Percentiles rank a stretch among this genome's conserved stretches.
These are phyloP conservation scores for Orestias chungarensis DNA, from an alignment of 2,797 vertebrate species.

Conservation along the genomic window DNA sequence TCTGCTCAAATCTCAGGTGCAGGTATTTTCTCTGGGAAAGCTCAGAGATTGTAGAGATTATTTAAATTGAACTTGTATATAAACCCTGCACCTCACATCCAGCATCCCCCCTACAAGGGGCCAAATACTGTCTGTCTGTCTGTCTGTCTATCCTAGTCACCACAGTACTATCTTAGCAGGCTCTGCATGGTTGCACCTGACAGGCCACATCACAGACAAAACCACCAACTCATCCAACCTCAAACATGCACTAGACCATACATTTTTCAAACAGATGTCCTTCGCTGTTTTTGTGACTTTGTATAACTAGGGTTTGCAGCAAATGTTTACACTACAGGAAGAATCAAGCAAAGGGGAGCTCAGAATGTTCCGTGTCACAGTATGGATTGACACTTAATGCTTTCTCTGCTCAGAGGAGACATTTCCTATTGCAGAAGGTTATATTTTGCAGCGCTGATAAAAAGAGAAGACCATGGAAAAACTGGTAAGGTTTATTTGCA, in stretches of 20 bases:
- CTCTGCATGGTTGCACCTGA: constrained; percentile 57
- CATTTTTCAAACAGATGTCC: constrained; percentile 14
- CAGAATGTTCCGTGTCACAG: background rate
- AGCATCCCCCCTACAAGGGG: constrained; percentile 13
- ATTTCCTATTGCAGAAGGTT: background rate
- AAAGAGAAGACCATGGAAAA: background rate
- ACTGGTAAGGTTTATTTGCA: background rate
- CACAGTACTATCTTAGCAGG: constrained; percentile 41
- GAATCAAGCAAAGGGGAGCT: background rate
- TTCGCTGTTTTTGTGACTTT: constrained; percentile 2
- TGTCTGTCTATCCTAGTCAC: constrained; percentile 52
- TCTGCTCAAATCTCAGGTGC: background rate
- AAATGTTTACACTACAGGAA: background rate
- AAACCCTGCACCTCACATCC: constrained; percentile 21
- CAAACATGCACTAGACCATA: constrained; percentile 8
- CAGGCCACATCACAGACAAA: constrained; percentile 51
- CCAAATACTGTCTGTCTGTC: constrained; percentile 35
- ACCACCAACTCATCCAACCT: constrained; percentile 30
- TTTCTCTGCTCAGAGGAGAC: background rate
- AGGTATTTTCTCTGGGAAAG: constrained; percentile 11
- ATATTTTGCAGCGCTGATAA: background rate
- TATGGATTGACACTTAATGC: background rate
- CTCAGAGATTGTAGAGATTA: constrained; percentile 17
- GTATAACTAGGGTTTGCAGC: background rate
- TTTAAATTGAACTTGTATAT: constrained; percentile 17